Percentiles rank a stretch among this genome's conserved stretches.
phyloP scores from a whole-genome alignment of 1,140 invertebrate species.

The Goniozus legneri region DNA sequence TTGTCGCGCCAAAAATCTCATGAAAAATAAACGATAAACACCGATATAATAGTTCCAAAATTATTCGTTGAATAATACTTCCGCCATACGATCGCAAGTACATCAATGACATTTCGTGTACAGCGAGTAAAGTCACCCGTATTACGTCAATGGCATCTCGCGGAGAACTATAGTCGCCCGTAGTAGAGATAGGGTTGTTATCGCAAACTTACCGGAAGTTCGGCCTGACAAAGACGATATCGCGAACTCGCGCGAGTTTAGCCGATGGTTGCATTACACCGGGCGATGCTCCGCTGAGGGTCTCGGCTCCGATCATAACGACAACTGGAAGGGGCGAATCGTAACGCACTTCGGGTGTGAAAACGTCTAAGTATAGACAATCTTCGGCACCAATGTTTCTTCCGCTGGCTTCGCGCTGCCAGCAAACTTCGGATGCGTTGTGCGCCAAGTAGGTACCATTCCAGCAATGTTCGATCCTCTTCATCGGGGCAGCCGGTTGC shows the following conservation, averaged over 20 bases:
- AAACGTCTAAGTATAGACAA: slow-evolving; percentile 76
- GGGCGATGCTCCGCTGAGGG: slow-evolving; percentile 69
- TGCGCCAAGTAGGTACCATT: slow-evolving; percentile 69
- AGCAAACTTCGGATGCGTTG: slow-evolving; percentile 63
- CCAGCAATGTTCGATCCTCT: slow-evolving; percentile 74
- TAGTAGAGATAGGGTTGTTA: no score
- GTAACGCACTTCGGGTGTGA: slow-evolving; percentile 70
- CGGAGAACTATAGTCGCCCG: no score
- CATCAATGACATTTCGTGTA: no score
- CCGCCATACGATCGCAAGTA: no score
- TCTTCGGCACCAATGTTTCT: slow-evolving; percentile 69
- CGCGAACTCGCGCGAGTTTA: slow-evolving; percentile 65
- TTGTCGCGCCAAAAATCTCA: slow-evolving; percentile 15
- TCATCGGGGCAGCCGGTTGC: slow-evolving; percentile 64
- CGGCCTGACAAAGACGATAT: slow-evolving; percentile 79
- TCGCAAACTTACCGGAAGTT: slow-evolving; percentile 61
- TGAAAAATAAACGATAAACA: no score
- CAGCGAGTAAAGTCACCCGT: no score
- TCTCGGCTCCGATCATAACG: slow-evolving; percentile 75
- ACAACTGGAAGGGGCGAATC: slow-evolving; percentile 74
- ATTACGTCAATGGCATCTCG: no score
- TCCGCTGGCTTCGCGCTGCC: slow-evolving; percentile 65
- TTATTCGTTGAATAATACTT: no score
- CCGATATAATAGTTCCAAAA: no score
- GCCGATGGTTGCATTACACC: slow-evolving; percentile 63